phyloP scores from a whole-genome alignment of 1,140 invertebrate genomes.

The Procambarus virginalis region DNA sequence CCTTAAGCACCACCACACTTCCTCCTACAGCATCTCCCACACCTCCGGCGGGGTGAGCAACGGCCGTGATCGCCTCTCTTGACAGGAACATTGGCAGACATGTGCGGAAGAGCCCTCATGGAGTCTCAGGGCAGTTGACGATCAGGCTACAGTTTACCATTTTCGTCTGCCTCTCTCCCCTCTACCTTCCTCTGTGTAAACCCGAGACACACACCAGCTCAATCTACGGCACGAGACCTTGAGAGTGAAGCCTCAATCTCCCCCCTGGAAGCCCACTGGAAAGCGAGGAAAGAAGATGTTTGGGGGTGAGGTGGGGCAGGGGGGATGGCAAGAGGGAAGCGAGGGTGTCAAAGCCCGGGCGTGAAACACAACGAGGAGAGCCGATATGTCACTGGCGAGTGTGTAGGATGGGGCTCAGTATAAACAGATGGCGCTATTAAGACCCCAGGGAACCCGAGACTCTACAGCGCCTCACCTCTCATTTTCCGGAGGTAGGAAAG shows the following conservation, averaged over 20 bases:
- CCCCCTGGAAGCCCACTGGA: background rate
- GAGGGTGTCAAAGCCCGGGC: conserved; percentile 43
- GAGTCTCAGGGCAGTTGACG: conserved; percentile 32
- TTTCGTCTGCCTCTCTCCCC: background rate
- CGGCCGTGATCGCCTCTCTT: conserved; percentile 51
- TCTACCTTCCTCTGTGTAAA: background rate
- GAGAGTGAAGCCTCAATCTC: background rate
- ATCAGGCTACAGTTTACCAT: background rate
- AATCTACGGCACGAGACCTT: background rate
- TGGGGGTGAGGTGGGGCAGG: background rate
- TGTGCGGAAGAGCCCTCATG: conserved; percentile 57
- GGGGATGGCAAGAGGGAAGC: conserved; percentile 26
- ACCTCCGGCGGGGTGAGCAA: conserved; percentile 44
- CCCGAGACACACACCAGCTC: background rate
- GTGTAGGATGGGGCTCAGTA: conserved; percentile 56
- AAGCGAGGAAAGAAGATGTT: background rate
- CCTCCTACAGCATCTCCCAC: background rate
- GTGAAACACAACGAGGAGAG: conserved; percentile 54
- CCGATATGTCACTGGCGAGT: conserved; percentile 56
- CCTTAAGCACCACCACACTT: no score
- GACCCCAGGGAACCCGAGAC: conserved; percentile 28
- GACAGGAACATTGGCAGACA: conserved; percentile 63
- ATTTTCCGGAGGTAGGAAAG: conserved; percentile 2
- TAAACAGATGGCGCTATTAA: conserved; percentile 62
- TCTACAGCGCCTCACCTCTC: conserved; percentile 26